Evolutionary conservation across 2,797 vertebrate genomes (phyloP), one percentile per base, ranked within the genome.

Genomic region (Chelmon rostratus): DNA sequence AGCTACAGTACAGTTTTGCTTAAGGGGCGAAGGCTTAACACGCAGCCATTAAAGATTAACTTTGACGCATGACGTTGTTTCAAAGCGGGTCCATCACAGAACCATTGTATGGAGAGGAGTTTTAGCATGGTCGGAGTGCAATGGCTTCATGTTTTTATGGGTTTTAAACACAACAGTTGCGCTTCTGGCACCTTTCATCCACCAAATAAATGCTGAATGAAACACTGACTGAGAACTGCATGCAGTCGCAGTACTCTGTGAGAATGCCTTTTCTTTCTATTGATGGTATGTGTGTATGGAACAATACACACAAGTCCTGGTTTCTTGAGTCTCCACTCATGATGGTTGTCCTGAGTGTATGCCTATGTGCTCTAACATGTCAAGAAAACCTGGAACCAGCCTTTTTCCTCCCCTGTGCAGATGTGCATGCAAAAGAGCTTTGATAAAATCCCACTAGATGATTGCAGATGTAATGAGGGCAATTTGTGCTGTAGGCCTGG

Each of bases 71-170:
- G 88, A 78, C 53, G 6, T 68, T 73, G 58, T 87, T 77, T 73
- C 65, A 73, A 73, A 70, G 72, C 85, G 79, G 88, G 68, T 68
- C 57, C 68, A 57, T 72, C n/a, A 42, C 56, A 52, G 80, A 88
- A 79, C 73, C 84, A 77, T 89, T 86, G 91, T 70, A 68, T 80
- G 1, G 68, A 69, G 63, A 49, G 23, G 23, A 35, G 21, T 72
- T 62, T 57, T 74, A 73, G 90, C 90, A 93, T 92, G 89, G 75
- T 82, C 68, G 42, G 31, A 56, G 90, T 89, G 86, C 81, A 88
- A 88, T 88, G 82, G 84, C 72, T 86, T 90, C 73, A 23, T 28
- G 23, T 69, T 69, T 76, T 44, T 40, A 46, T 23, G 69, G 68
- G 70, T 79, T 79, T 80, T 68, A 47, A 87, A 91, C 81, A 86